Conservation (phyloP, 1,140 invertebrate genomes). For the Drosophila tsacasi region DNA sequence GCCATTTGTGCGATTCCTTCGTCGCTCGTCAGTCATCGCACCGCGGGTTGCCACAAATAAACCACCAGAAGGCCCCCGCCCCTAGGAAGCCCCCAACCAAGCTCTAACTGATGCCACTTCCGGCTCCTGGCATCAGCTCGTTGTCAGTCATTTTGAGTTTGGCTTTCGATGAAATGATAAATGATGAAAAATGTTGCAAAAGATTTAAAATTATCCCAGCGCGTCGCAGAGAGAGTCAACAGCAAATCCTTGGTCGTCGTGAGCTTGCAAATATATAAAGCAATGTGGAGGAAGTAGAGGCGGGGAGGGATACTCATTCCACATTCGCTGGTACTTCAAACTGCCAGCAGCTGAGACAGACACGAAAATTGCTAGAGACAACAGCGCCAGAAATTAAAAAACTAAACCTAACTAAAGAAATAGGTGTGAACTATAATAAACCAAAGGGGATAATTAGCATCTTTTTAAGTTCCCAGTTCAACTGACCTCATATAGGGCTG, state of each 20-base stretch:
- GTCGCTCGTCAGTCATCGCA: conserved; percentile 68
- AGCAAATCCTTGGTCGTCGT: conserved; percentile 46
- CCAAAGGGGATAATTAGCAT: too few species aligned
- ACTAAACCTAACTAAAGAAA: conserved; percentile 2
- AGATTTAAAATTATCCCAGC: conserved; percentile 81
- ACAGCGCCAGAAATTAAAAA: conserved; percentile 21
- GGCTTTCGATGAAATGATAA: conserved; percentile 84
- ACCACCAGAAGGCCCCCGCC: conserved; percentile 17
- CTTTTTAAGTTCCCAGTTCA: too few species aligned
- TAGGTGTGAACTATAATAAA: neutral
- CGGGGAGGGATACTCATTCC: conserved; percentile 9
- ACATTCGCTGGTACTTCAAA: conserved; percentile 15
- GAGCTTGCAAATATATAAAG: conserved; percentile 72
- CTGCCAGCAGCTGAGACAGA: conserved; percentile 45
- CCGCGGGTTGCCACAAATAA: conserved; percentile 64
- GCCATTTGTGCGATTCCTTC: conserved; percentile 26
- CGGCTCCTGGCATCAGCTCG: conserved; percentile 68
- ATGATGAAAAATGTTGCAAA: conserved; percentile 84
- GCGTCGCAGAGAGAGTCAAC: conserved; percentile 70
- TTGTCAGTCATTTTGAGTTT: conserved; percentile 84
- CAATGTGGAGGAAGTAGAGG: neutral
- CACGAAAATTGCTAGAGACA: conserved; percentile 19
- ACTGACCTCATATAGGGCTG: too few species aligned
- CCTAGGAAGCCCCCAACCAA: neutral
- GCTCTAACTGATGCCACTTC: conserved; percentile 14